Percentiles rank a stretch among this genome's conserved stretches.
phyloP scores from a whole-genome alignment of 2,113 vertebrate species.

The Murina feae region DNA sequence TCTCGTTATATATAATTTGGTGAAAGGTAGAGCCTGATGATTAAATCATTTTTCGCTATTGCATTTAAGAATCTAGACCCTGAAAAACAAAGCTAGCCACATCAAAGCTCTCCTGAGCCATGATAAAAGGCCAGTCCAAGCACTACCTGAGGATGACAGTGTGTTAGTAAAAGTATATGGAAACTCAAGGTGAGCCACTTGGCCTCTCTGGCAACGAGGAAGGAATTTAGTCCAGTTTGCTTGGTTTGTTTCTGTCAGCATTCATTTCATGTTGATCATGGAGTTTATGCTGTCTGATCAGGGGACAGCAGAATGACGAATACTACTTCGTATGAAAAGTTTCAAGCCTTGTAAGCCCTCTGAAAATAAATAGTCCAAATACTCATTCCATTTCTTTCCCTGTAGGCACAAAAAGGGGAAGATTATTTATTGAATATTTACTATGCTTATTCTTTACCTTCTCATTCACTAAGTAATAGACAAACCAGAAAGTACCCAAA shows the following conservation, averaged over 20 bases:
- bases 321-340: constrained; percentile 86
- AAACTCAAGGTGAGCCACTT: constrained; percentile 1
- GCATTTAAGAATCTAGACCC: not conserved
- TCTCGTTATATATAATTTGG: not conserved
- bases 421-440: constrained; percentile 47
- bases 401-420: constrained; percentile 72
- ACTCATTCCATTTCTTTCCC: constrained; percentile 89
- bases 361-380: constrained; percentile 89
- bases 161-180: not conserved
- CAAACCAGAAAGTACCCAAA: constrained; percentile 14
- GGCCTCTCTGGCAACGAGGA: not conserved
- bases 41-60: constrained; percentile 26
- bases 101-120: not conserved
- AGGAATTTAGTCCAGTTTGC: not conserved
- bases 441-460: not conserved
- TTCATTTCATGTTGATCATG: not conserved
- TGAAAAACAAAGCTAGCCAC: constrained; percentile 16
- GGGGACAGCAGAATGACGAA: constrained; percentile 71
- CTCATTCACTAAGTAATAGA: constrained; percentile 25
- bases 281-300: not conserved
- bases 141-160: not conserved
- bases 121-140: not conserved
- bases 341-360: constrained; percentile 88
- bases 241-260: not conserved
- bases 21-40: not conserved